Percentiles rank a stretch among this genome's conserved stretches.
These are phyloP conservation scores for Platorchestia sp. DNA, from an alignment of 1,140 invertebrate genomes.

Conservation along the genomic window DNA sequence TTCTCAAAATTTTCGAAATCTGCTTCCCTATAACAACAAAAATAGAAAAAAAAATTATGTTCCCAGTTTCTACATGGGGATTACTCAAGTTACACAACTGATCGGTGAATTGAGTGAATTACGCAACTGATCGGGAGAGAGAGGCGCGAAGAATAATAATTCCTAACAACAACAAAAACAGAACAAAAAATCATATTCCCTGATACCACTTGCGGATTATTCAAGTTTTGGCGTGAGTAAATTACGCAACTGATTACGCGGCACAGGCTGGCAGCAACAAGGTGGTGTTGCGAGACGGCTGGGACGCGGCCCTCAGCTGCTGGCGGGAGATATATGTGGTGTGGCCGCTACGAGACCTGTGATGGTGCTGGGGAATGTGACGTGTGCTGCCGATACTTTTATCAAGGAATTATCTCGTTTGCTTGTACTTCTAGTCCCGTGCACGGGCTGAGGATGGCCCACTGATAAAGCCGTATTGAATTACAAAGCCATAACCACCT, in stretches of 20 bases:
- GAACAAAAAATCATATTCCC: neutral
- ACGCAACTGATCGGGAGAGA: no score
- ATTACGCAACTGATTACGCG: neutral
- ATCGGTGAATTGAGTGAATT: no score
- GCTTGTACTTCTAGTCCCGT: neutral
- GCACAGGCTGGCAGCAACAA: neutral
- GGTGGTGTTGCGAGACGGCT: neutral
- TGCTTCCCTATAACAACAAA: no score
- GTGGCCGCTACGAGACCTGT: neutral
- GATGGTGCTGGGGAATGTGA: neutral
- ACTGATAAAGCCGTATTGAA: neutral
- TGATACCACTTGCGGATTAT: neutral
- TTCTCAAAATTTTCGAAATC: no score
- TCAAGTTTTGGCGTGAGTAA: neutral
- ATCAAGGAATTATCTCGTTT: neutral
- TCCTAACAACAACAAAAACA: no score
- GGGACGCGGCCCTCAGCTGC: neutral
- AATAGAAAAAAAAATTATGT: no score
- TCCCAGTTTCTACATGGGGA: no score
- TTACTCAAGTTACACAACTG: no score
- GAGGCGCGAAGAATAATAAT: no score
- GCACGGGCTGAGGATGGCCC: neutral
- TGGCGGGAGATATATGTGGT: neutral
- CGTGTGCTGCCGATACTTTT: neutral
- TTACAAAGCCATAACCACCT: neutral